Evolutionary conservation across 2,888 invertebrate species (phyloP).

Genomic region (Chalcis sispes): DNA sequence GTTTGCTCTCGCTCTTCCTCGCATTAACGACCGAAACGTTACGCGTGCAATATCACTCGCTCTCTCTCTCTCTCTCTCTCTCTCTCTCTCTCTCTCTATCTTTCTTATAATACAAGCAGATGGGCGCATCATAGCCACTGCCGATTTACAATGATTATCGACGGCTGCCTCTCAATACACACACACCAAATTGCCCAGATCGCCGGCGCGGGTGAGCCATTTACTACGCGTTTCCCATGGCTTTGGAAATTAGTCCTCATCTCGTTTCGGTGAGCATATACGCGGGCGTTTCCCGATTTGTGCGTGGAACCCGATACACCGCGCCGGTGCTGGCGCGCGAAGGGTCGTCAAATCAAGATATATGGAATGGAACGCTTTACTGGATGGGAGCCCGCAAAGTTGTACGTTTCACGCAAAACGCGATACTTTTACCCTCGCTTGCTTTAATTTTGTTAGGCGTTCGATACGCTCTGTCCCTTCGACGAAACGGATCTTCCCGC

Average conservation of each 20-base stretch:
- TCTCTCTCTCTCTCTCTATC: conserved; percentile 63
- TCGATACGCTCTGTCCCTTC: conserved; percentile 27
- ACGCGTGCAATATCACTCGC: no score
- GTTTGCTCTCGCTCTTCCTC: not conserved
- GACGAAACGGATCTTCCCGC: not conserved
- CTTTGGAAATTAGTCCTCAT: conserved; percentile 64
- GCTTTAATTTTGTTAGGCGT: no score
- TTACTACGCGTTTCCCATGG: conserved; percentile 65
- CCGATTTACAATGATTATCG: conserved; percentile 73
- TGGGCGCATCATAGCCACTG: conserved; percentile 62
- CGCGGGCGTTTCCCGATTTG: conserved; percentile 73
- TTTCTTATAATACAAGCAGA: conserved; percentile 67
- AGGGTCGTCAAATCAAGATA: conserved; percentile 76
- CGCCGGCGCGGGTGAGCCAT: no score
- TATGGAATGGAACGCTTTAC: conserved; percentile 62
- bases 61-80: no score
- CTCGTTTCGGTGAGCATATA: conserved; percentile 27
- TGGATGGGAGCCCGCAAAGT: not conserved
- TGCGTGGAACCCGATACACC: conserved; percentile 74
- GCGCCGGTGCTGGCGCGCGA: conserved; percentile 64
- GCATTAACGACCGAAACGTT: conserved; percentile 18
- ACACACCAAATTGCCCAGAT: not conserved
- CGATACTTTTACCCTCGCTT: no score
- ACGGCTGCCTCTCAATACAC: conserved; percentile 55
- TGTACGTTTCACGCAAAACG: conserved; percentile 2